phyloP scores from a whole-genome alignment of 2,888 invertebrate species.

The Heteropelma amictum region DNA sequence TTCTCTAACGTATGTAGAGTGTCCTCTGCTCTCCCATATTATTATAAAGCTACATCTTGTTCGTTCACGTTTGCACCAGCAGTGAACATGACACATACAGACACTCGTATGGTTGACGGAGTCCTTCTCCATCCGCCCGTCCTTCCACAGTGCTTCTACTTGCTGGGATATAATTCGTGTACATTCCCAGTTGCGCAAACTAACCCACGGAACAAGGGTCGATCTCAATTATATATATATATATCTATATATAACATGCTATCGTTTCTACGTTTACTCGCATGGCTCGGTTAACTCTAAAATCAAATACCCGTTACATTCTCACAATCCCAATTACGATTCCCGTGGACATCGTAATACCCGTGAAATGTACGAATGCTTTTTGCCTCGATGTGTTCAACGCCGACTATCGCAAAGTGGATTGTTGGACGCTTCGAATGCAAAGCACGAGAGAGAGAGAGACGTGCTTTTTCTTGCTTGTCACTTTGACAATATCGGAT shows the following conservation, averaged over 20 bases:
- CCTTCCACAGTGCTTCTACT: neutral
- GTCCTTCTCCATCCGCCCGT: neutral
- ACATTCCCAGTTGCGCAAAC: slow-evolving; percentile 7
- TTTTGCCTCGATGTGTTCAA: neutral
- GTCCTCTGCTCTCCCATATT: neutral
- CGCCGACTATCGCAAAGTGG: slow-evolving; percentile 13
- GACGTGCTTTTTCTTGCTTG: slow-evolving; percentile 2
- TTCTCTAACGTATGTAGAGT: neutral
- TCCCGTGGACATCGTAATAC: neutral
- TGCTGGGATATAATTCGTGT: neutral
- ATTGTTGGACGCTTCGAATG: neutral
- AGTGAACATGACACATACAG: neutral
- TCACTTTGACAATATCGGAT: slow-evolving; percentile 13
- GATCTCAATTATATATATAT: neutral
- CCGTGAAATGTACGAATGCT: neutral
- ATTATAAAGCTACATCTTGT: neutral
- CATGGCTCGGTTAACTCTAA: slow-evolving; percentile 6
- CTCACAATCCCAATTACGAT: neutral
- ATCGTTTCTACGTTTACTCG: neutral
- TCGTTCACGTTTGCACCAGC: slow-evolving; percentile 6
- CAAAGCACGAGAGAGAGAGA: neutral
- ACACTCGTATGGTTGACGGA: neutral
- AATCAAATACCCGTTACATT: slow-evolving; percentile 21
- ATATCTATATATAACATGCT: neutral
- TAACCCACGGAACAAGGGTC: neutral